Conservation (phyloP, 1,140 invertebrate species). For the Drosophila funebris region DNA sequence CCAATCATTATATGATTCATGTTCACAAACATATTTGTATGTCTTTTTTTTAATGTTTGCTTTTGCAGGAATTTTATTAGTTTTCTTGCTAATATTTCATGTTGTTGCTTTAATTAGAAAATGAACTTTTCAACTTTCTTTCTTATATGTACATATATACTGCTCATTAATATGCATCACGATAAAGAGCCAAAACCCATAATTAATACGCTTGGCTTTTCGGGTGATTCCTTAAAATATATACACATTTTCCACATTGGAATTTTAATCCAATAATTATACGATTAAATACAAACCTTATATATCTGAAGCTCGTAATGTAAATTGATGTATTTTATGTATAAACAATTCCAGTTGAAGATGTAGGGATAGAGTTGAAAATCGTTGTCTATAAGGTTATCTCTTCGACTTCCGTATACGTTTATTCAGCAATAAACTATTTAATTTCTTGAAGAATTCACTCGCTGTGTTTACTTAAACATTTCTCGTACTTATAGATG, state of each 20-base stretch:
- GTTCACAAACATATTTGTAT: background rate
- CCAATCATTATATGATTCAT: constrained; percentile 20
- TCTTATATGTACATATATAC: background rate
- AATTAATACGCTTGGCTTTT: constrained; percentile 24
- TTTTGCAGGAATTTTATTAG: background rate
- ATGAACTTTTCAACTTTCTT: too few species aligned
- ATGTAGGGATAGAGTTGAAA: constrained; percentile 30
- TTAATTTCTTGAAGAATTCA: constrained; percentile 51
- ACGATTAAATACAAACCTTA: constrained; percentile 40
- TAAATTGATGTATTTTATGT: constrained; percentile 11
- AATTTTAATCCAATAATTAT: constrained; percentile 9
- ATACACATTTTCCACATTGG: background rate
- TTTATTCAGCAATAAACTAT: constrained; percentile 38
- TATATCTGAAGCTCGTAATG: background rate
- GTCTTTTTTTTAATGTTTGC: background rate
- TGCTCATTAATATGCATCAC: too few species aligned
- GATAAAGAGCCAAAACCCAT: constrained; percentile 2
- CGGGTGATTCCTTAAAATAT: background rate
- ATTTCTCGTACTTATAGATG: constrained; percentile 47
- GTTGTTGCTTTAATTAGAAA: background rate
- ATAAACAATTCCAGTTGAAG: constrained; percentile 26
- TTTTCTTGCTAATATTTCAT: background rate
- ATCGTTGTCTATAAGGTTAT: constrained; percentile 15
- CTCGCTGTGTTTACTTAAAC: constrained; percentile 43
- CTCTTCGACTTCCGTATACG: constrained; percentile 57